Conservation (phyloP, 1,140 invertebrate species). For the Formica exsecta region DNA sequence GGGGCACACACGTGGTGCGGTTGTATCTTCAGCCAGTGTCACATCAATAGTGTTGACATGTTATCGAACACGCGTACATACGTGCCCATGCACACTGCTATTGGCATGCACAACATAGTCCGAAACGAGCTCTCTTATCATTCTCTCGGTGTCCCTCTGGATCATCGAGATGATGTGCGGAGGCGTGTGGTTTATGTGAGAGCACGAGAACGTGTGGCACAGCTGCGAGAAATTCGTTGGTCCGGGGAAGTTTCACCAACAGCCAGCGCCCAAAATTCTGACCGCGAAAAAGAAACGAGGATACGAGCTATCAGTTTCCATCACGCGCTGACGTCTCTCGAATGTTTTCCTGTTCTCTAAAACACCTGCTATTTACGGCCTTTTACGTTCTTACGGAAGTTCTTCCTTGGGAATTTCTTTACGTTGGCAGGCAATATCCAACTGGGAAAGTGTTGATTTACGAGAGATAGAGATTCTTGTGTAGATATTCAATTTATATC, state of each 20-base stretch:
- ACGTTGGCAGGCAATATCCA: not conserved
- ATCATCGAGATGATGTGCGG: not conserved
- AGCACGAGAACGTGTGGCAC: slow-evolving; percentile 21
- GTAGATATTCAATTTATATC: slow-evolving; percentile 46
- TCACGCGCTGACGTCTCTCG: not conserved
- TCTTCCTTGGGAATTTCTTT: slow-evolving; percentile 28
- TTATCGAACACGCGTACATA: slow-evolving; percentile 39
- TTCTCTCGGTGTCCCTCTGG: slow-evolving; percentile 8
- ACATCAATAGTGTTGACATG: slow-evolving; percentile 1
- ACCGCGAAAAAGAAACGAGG: slow-evolving; percentile 11
- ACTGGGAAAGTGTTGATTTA: not conserved
- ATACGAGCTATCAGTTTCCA: not conserved
- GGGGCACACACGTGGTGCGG: slow-evolving; percentile 73
- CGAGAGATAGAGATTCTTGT: slow-evolving; percentile 8
- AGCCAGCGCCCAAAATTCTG: not conserved
- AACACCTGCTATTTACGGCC: slow-evolving; percentile 39
- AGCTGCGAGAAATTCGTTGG: not conserved
- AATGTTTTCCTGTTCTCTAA: not conserved
- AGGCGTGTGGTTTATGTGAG: slow-evolving; percentile 36
- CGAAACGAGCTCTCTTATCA: slow-evolving; percentile 37
- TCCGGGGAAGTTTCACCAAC: slow-evolving; percentile 15
- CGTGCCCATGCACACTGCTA: slow-evolving; percentile 55
- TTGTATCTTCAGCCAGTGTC: slow-evolving; percentile 38
- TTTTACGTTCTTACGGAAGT: slow-evolving; percentile 4
- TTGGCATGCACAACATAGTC: slow-evolving; percentile 20